Evolutionary conservation across 2,888 invertebrate genomes (phyloP).

Genomic region (Rotaria sp.): DNA sequence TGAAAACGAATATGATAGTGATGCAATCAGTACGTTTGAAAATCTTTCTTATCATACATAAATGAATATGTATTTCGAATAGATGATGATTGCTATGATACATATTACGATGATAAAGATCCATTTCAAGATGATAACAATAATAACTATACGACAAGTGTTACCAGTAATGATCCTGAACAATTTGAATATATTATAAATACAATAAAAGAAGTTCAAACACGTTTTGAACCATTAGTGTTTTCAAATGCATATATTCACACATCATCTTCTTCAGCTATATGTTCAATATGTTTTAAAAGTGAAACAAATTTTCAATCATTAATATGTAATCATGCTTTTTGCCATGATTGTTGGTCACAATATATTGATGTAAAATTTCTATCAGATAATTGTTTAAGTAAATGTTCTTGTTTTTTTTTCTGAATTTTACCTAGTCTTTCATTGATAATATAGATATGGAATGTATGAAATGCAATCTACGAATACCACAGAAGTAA

Average conservation of each 20-base stretch:
- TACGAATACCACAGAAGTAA: neutral
- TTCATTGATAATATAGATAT: neutral
- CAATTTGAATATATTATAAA: neutral
- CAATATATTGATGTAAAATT: conserved; percentile 4
- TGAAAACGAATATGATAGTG: neutral
- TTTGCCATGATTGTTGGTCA: conserved; percentile 6
- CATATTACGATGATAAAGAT: neutral
- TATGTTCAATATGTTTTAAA: neutral
- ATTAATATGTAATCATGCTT: neutral
- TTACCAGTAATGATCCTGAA: neutral
- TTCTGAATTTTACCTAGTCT: neutral
- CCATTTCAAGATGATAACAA: conserved; percentile 3
- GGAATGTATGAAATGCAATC: neutral
- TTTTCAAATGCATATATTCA: neutral
- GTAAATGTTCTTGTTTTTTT: neutral
- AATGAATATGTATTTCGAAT: neutral
- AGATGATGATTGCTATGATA: conserved; percentile 1
- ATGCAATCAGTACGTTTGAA: neutral
- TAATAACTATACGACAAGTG: neutral
- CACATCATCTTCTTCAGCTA: neutral
- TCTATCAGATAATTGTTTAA: neutral
- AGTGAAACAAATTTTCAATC: neutral
- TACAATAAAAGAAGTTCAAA: neutral
- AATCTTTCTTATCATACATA: neutral
- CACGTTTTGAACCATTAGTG: neutral